Percentiles rank a stretch among this genome's conserved stretches.
phyloP scores from a whole-genome alignment of 2,113 vertebrate species.

The Cephalopterus ornatus region DNA sequence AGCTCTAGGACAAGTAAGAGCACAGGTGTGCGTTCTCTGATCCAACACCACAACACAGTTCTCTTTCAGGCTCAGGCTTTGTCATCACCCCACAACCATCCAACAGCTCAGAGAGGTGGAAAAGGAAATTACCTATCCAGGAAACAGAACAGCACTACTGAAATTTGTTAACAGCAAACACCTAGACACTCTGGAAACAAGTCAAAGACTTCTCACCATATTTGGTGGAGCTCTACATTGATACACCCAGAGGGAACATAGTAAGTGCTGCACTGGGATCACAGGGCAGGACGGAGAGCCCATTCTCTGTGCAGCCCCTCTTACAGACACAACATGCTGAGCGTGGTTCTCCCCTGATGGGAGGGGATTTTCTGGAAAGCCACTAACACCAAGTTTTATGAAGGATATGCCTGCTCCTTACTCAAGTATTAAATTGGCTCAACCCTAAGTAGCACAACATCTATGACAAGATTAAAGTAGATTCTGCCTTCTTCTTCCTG shows the following conservation, averaged over 20 bases:
- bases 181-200: not conserved
- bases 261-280: not conserved
- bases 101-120: not conserved
- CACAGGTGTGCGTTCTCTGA: not conserved
- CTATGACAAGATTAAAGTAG: not conserved
- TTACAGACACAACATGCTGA: not conserved
- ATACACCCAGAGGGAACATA: not conserved
- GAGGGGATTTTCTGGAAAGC: not conserved
- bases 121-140: not conserved
- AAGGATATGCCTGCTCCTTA: not conserved
- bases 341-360: not conserved
- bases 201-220: not conserved
- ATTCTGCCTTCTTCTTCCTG: not conserved
- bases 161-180: not conserved
- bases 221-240: not conserved
- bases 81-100: not conserved
- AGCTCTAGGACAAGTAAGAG: not conserved
- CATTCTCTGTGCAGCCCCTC: not conserved
- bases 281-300: not conserved
- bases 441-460: not conserved
- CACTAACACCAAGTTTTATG: not conserved
- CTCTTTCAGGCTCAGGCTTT: not conserved
- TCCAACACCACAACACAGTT: not conserved
- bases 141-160: not conserved
- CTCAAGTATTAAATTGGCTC: not conserved